These are phyloP conservation scores for Galerucella calmariensis DNA, from an alignment of 2,888 invertebrate genomes.

Conservation along the genomic window DNA sequence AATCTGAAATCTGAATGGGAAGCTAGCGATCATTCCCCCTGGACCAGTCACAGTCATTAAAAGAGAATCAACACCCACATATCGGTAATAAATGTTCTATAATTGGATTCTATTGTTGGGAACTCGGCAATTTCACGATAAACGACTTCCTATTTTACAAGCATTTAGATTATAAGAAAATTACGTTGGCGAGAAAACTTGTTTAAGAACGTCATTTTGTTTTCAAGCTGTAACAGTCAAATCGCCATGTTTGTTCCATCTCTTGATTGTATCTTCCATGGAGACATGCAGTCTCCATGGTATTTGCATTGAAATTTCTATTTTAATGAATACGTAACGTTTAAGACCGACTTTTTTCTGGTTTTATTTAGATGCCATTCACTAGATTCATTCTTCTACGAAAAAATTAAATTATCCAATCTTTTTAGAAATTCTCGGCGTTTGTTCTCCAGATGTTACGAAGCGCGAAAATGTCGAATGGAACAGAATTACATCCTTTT, in stretches of 20 bases:
- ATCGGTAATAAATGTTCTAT: not conserved
- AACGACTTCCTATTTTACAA: not conserved
- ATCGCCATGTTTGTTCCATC: too few species aligned
- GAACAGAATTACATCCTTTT: not conserved
- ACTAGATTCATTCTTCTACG: not conserved
- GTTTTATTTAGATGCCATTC: not conserved
- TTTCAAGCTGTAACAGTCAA: too few species aligned
- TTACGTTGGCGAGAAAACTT: not conserved
- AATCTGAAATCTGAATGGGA: not conserved
- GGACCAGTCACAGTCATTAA: not conserved
- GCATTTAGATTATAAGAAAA: not conserved
- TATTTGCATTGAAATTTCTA: too few species aligned
- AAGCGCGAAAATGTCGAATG: not conserved
- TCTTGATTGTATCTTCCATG: too few species aligned
- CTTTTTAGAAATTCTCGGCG: not conserved
- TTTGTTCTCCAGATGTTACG: not conserved
- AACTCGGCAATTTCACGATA: not conserved
- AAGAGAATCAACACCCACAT: not conserved
- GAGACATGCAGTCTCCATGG: too few species aligned
- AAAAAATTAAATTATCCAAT: not conserved
- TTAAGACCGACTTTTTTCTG: too few species aligned
- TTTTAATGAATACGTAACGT: too few species aligned
- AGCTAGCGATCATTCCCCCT: not conserved
- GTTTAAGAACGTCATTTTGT: too few species aligned
- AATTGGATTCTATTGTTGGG: not conserved